Evolutionary conservation across 1,140 invertebrate species (phyloP), one percentile per base, ranked within the genome.

Genomic region (Panulirus ornatus): DNA sequence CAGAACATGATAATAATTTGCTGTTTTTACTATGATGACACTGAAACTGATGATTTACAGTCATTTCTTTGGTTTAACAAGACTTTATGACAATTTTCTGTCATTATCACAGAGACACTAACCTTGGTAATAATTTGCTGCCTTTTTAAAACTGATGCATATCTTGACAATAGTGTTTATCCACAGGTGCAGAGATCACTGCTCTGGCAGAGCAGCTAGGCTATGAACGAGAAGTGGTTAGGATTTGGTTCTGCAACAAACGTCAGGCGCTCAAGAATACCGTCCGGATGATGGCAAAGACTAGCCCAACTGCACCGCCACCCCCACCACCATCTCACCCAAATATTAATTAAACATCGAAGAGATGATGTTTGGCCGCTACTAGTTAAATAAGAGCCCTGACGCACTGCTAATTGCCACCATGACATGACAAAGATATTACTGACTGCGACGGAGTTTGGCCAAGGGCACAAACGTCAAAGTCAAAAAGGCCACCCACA

Each of bases 171-270:
- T 30, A 5, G 8, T 66, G n/a, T 63, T 30, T 27, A 19, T 76
- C 30, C 19, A 42, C 91, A 98, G 98, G 98, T 92, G 98, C 97
- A 85, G 98, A 99, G 95, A 99, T 99, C 94, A 99, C 98, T 38
- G 97, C 97, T 34, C 94, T 99, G 83, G 98, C 98, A 38, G 97
- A 99, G 93, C 97, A 99, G 93, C 94, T 99, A 44, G 98, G 98
- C 88, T 99, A 99, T 94, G 98, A 99, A 93, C 95, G 98, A 85
- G 98, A 99, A 95, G 98, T 99, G 27, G 99, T 99, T 93, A 95
- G 98, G 94, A 99, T 99, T 94, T 99, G 98, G 98, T 99, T 99
- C 94, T 99, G 98, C 94, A 99, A 99, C 94, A 99, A 99, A 94
- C 95, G 98, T 91, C 98, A 99, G 94, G 98, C 98, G 0, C 94